Base-by-base conservation (phyloP, 1,140 invertebrate genomes). In the Cotesia typhae region DNA sequence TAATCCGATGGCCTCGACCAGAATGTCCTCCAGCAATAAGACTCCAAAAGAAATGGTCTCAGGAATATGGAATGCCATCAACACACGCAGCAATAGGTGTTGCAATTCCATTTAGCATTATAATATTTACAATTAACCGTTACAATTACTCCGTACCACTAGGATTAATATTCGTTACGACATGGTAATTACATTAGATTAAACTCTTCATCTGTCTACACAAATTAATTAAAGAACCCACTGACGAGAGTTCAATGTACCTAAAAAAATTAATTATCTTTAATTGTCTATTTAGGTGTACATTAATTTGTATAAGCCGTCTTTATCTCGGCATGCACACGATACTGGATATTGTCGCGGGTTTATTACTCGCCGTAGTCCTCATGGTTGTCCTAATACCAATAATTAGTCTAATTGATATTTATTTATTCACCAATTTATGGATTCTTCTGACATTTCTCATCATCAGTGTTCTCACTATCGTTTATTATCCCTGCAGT, bases 301-400 rank as follows among this genome's bases (percentile, higher is more conserved):
- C 88, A 52, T 81, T 96, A 14, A 92, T 97, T 59, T 96, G 94
- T 83, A 84, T 92, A 17, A 97, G 95, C 83, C 88, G 96, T 79
- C 81, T 97, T 4, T 98, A 97, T 84, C 89, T 97, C 36, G 96
- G 96, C 76, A 97, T 98, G 95, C 96, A 98, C 82, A 93, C 94
- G 73, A 90, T 96, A 67, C 85, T 96, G 82, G 96, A 96, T 80
- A 89, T 96, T 67, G 83, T 94, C 61, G 93, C 89, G 41, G 95
- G 94, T 4, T 81, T 96, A 60, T 20, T 89, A 9, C 87, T 95
- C 71, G 90, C 93, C 0, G 81, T 90, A 37, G 10, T 88, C 0
- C 83, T 97, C 70, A 90, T 96, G 89, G 83, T 91, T 55, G 86
- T 92, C 36, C 83, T 95, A 14, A 88, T 95, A 59, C 94, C 94